Evolutionary conservation across 2,888 invertebrate genomes (phyloP).

Genomic region (Leptinotarsa peninsularis): DNA sequence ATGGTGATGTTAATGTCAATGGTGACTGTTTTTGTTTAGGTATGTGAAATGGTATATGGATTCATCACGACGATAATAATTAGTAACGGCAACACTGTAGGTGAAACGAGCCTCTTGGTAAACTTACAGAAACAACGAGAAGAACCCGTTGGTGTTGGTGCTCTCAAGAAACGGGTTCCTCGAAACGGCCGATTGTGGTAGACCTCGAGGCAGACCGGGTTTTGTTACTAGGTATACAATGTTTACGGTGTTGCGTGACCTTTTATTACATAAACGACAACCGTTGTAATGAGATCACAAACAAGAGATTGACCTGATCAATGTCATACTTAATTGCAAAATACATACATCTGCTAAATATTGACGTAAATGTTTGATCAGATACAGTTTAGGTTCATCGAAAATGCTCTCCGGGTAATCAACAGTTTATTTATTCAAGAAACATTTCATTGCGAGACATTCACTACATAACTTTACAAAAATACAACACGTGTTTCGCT

Average conservation of each 20-base stretch:
- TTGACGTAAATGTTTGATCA: conserved; percentile 11
- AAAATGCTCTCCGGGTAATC: background rate
- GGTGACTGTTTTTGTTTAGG: too few relatives aligned
- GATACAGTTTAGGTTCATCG: background rate
- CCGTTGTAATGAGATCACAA: conserved; percentile 25
- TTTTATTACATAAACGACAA: conserved; percentile 26
- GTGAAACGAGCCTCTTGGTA: background rate
- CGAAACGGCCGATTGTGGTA: background rate
- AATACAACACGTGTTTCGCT: too few relatives aligned
- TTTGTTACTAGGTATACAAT: conserved; percentile 22
- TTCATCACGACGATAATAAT: background rate
- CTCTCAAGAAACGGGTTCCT: background rate
- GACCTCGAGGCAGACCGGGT: conserved; percentile 27
- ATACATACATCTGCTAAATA: conserved; percentile 18
- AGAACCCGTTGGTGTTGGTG: conserved; percentile 2
- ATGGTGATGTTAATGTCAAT: too few relatives aligned
- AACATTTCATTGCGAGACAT: too few relatives aligned
- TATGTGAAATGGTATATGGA: too few relatives aligned
- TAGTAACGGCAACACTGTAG: conserved; percentile 1
- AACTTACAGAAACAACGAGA: background rate
- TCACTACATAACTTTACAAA: too few relatives aligned
- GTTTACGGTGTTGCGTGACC: background rate
- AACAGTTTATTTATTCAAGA: background rate
- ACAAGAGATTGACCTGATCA: conserved; percentile 29
- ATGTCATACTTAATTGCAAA: conserved; percentile 26